Evolutionary conservation across 1,140 invertebrate genomes (phyloP), one percentile per base, ranked within the genome.

Genomic region (Plectus sambesii): DNA sequence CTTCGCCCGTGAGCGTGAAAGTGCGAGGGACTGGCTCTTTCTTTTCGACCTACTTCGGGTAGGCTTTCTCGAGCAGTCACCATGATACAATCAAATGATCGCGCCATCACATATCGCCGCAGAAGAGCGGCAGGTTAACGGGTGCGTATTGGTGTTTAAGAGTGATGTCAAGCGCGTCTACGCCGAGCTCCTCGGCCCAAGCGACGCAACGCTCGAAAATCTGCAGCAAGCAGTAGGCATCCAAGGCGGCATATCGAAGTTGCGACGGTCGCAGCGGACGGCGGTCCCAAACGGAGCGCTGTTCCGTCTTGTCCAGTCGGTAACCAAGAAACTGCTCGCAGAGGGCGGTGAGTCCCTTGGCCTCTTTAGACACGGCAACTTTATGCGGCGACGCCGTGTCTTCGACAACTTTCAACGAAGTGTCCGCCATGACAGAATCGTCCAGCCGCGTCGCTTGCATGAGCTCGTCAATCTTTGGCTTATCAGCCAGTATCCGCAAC

Each of bases 231-330:
- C 43, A 59, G 27, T 56, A 58, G 9, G 56, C 56, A 30, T 58
- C 56, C 42, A 58, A 47, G 22, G 56, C 56, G 1, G 56, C 57
- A 42, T 58, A 58, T 9, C 51, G 51, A 3, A 58, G 26, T 47
- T 59, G 57, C 8, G 43, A 35, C 24, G n/a, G 5, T 38, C 58
- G 42, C 17, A 59, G 42, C 22, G 58, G 58, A 41, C 58, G 48
- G 20, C 58, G 37, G 26, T 56, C 40, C 58, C 58, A 59, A 41
- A 51, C 58, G 8, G 47, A 51, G 43, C 58, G 57, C 29, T 59
- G 58, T 42, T 59, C 58, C 19, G 29, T 61, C 30, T 59, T 61
- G 42, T 59, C 58, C 26, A 59, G 35, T 2, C 42, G 52, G 37
- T 26, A 27, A 12, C 58, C 58, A 0, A 59, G 43, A 2, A 59